Percentiles rank a stretch among this genome's conserved stretches.
Evolutionary conservation across 1,140 invertebrate genomes (phyloP).

Genomic region (Chionoecetes opilio): DNA sequence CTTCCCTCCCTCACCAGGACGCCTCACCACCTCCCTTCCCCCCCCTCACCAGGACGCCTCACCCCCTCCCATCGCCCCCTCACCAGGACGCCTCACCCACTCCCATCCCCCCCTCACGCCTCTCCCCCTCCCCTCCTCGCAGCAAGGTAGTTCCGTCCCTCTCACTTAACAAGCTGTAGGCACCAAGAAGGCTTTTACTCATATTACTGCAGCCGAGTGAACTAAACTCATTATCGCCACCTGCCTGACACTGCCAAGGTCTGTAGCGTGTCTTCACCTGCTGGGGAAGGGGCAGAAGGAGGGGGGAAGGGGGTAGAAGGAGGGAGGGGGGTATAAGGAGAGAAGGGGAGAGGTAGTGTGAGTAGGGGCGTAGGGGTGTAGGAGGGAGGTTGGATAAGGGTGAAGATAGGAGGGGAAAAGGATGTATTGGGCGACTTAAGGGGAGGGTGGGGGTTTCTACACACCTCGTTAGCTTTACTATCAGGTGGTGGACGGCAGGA

Average conservation of each 20-base stretch:
- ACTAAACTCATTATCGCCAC: not conserved
- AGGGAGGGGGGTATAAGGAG: not conserved
- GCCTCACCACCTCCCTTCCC: not conserved
- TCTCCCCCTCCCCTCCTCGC: too few species aligned
- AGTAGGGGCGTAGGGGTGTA: not conserved
- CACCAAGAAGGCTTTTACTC: conserved; percentile 19
- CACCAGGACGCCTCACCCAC: not conserved
- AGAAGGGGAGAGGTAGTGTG: not conserved
- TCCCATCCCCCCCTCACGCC: not conserved
- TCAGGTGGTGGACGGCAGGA: too few species aligned
- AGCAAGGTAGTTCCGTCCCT: not conserved
- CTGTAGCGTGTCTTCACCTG: not conserved
- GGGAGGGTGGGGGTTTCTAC: too few species aligned
- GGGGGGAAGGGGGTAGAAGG: not conserved
- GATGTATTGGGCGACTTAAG: too few species aligned
- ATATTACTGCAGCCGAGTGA: conserved; percentile 28
- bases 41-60: too few species aligned
- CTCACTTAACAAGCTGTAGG: not conserved
- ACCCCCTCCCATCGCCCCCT: not conserved
- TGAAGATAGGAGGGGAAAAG: not conserved
- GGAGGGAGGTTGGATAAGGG: not conserved
- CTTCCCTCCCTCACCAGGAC: not conserved
- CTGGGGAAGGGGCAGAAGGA: not conserved
- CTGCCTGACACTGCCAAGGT: not conserved
- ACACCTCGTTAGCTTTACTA: too few species aligned